Evolutionary conservation across 2,113 vertebrate species (phyloP), one percentile per base, ranked within the genome.

Genomic region (Nannospalax galili): DNA sequence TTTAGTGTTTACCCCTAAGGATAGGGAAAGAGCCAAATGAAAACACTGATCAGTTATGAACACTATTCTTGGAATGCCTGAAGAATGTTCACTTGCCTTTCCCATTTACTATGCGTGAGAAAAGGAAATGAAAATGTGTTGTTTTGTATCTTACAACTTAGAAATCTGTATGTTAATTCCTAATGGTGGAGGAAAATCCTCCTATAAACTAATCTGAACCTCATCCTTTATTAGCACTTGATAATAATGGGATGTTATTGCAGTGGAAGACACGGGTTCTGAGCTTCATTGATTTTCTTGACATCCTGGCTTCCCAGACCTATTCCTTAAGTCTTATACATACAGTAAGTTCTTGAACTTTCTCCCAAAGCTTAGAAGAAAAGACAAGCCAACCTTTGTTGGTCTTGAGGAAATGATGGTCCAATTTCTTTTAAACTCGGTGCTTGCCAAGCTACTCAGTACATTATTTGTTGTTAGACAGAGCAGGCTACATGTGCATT

Each of bases 1-100:
- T 94, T 96, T 95, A 96, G 89, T 97, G 86, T 91, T 73, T 95
- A 92, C 37, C 86, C 88, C n/a, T 87, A 95, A 97, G 86, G 52
- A 95, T 52, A 95, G 69, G 94, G 42, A 94, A 45, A 95, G 42
- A 95, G 86, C 32, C 52, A 95, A 97, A 95, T 95, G 72, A 97
- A 96, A 96, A 96, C 94, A 95, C 56, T 48, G 82, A 95, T 93
- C 48, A 75, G 42, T 95, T 90, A 82, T 84, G 90, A 96, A 52
- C 69, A 70, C 48, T 90, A 78, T 77, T 97, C 62, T 24, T 77
- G 74, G 89, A 97, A 97, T 95, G 79, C 64, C 16, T 62, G 79
- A 95, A 84, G 82, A 97, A 95, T 94, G 92, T 86, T 93, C 14
- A n/a, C n/a, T 82, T 40, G 11, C 62, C 75, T 92, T 96, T 22